Evolutionary conservation across 2,797 vertebrate genomes (phyloP).

Genomic region (Pseudochirops corinnae): DNA sequence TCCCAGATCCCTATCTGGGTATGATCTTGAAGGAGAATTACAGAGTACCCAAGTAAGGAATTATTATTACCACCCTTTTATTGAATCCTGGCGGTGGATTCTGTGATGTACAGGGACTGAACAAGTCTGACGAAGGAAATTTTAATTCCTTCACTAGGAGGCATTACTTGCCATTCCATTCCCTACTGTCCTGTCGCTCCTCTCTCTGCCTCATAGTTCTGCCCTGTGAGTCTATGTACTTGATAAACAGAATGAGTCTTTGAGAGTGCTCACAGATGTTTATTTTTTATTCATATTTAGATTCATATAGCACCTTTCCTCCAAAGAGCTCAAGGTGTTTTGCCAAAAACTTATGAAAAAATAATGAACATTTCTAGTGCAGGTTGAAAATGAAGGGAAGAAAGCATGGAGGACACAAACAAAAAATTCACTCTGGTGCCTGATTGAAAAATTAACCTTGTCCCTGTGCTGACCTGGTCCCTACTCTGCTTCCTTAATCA

Average conservation of each 20-base stretch:
- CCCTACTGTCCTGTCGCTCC: background rate
- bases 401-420: background rate
- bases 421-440: background rate
- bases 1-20: conserved; percentile 42
- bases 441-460: conserved; percentile 23
- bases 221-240: conserved; percentile 9
- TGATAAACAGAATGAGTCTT: conserved; percentile 28
- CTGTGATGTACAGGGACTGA: conserved; percentile 10
- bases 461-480: background rate
- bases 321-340: conserved; percentile 46
- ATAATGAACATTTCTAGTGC: background rate
- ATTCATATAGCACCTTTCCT: conserved; percentile 14
- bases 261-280: background rate
- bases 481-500: background rate
- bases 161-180: conserved; percentile 5
- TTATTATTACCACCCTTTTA: background rate
- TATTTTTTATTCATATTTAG: conserved; percentile 41
- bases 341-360: conserved; percentile 34
- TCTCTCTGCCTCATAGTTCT: conserved; percentile 28
- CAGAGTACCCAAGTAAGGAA: background rate
- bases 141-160: conserved; percentile 8
- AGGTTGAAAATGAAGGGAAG: conserved; percentile 14
- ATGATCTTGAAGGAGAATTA: conserved; percentile 33
- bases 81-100: background rate
- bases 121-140: conserved; percentile 34